A percentile compares a stretch with the other conserved stretches of the same genome.
Conservation (phyloP, 2,113 vertebrate species). For the Origma solitaria region DNA sequence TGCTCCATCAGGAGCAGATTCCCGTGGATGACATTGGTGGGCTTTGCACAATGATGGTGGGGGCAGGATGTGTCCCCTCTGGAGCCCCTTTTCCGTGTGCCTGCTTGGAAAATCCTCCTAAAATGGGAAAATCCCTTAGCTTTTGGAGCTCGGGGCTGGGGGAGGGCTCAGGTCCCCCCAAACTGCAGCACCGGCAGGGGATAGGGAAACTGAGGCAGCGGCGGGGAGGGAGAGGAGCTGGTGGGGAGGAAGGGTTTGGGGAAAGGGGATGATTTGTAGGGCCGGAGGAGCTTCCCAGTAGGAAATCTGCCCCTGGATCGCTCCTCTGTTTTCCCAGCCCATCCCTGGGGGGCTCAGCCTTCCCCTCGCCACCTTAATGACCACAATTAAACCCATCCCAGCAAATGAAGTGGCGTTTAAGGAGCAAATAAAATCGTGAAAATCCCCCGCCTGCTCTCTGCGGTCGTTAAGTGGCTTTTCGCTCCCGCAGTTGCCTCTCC, state of each 20-base stretch:
- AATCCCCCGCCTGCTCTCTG: background rate
- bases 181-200: rapidly evolving
- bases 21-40: rapidly evolving
- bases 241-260: background rate
- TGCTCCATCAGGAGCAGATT: rapidly evolving
- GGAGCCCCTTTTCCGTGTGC: background rate
- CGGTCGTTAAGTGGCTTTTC: background rate
- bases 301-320: background rate
- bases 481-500: background rate
- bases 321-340: background rate
- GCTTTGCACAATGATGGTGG: background rate
- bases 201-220: background rate
- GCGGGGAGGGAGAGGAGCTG: rapidly evolving
- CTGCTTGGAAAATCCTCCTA: background rate
- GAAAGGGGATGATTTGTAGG: background rate
- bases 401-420: background rate
- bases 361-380: background rate
- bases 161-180: rapidly evolving
- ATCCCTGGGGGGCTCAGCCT: background rate
- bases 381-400: background rate
- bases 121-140: too few relatives aligned
- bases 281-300: background rate
- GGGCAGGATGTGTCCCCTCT: rapidly evolving
- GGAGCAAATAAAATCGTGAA: background rate
- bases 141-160: too few relatives aligned